Conservation (phyloP, 1,140 invertebrate genomes). For the Propsilocerus akamusi region DNA sequence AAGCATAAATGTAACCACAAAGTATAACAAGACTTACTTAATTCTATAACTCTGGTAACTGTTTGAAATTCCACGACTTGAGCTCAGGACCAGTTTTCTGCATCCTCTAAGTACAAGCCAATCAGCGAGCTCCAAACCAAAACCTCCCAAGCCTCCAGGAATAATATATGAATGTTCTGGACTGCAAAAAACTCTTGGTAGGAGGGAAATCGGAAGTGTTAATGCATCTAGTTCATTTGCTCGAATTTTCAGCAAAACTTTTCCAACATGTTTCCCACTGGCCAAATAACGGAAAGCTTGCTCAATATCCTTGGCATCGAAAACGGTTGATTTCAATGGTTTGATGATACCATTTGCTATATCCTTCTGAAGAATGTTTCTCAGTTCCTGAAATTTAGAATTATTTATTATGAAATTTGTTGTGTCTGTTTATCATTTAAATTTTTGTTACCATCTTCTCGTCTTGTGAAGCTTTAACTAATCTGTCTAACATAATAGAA, state of each 20-base stretch:
- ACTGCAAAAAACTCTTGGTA: conserved; percentile 26
- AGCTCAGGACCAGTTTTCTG: conserved; percentile 57
- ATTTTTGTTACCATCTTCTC: conserved; percentile 22
- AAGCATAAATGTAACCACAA: not conserved
- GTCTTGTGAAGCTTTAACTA: conserved; percentile 33
- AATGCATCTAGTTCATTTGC: conserved; percentile 26
- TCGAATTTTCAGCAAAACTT: conserved; percentile 43
- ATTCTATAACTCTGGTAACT: conserved; percentile 57
- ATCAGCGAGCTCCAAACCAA: conserved; percentile 74
- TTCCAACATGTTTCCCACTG: conserved; percentile 55
- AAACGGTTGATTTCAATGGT: conserved; percentile 26
- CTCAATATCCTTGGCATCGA: conserved; percentile 26
- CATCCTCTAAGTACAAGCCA: conserved; percentile 72
- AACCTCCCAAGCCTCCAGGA: conserved; percentile 67
- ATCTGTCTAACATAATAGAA: conserved; percentile 65
- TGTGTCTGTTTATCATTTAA: not conserved
- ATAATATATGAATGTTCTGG: conserved; percentile 32
- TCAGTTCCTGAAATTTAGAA: not conserved
- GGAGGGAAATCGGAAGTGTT: conserved; percentile 14
- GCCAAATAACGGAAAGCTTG: conserved; percentile 39
- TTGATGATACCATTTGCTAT: conserved; percentile 29
- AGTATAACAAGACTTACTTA: conserved; percentile 28
- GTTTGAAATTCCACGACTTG: conserved; percentile 52
- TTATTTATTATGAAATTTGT: not conserved
- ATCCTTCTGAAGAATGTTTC: conserved; percentile 17